Conservation (phyloP, 2,113 vertebrate genomes). For the Thunnus thynnus region DNA sequence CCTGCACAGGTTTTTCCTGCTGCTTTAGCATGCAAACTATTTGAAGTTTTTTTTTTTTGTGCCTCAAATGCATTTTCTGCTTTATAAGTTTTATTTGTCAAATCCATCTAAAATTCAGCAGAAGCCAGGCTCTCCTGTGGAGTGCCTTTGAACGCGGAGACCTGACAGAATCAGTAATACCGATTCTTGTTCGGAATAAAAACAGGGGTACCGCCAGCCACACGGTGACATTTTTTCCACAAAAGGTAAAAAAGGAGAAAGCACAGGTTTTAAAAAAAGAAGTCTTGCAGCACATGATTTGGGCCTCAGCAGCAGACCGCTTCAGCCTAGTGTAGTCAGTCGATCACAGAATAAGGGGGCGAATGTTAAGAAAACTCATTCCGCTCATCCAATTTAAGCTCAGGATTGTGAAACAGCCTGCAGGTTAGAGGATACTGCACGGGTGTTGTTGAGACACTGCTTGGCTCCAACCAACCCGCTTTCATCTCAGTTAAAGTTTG, state of each 20-base stretch:
- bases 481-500: slow-evolving; percentile 25
- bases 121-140: background rate
- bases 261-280: slow-evolving; percentile 4
- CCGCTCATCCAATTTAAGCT: slow-evolving; percentile 5
- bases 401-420: background rate
- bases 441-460: background rate
- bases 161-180: background rate
- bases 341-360: background rate
- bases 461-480: background rate
- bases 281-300: slow-evolving; percentile 10
- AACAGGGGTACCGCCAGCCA: background rate
- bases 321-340: background rate
- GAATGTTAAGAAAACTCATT: background rate
- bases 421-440: background rate
- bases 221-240: fast-evolving
- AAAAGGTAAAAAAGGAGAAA: slow-evolving; percentile 8
- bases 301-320: background rate
- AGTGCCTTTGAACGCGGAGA: slow-evolving; percentile 8
- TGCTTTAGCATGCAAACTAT: slow-evolving; percentile 23
- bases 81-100: slow-evolving; percentile 35
- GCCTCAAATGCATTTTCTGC: slow-evolving; percentile 33
- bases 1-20: background rate
- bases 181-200: background rate
- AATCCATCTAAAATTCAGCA: slow-evolving; percentile 11
- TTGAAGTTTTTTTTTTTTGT: background rate